phyloP scores from a whole-genome alignment of 2,888 invertebrate genomes.

The Slavum lentiscoides region DNA sequence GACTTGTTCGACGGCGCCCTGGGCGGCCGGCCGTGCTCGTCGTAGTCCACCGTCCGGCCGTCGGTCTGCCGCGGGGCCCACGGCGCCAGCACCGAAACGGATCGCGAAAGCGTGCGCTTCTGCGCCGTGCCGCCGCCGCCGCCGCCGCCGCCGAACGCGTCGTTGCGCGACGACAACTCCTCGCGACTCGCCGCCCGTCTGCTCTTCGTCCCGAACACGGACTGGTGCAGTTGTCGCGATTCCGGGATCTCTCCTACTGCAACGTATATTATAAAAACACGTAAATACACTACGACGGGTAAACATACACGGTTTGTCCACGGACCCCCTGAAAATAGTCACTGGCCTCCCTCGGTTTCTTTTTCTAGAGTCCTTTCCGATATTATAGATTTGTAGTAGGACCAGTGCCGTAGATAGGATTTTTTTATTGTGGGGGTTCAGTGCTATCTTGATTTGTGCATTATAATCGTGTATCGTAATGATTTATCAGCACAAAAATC shows the following conservation, averaged over 20 bases:
- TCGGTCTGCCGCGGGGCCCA: slow-evolving; percentile 80
- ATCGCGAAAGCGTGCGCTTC: slow-evolving; percentile 73
- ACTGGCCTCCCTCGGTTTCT: no score
- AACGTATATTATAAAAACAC: no score
- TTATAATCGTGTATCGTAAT: no score
- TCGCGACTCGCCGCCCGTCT: slow-evolving; percentile 73
- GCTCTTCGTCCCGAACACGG: slow-evolving; percentile 63
- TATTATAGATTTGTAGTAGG: no score
- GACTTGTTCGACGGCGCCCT: slow-evolving; percentile 43
- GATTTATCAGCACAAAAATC: no score
- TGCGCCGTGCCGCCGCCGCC: slow-evolving; percentile 60
- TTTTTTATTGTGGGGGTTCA: no score
- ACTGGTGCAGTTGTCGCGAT: slow-evolving; percentile 63
- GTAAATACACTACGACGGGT: no score
- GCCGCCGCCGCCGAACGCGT: slow-evolving; percentile 60
- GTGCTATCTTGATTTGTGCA: no score
- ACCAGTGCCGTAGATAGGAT: no score
- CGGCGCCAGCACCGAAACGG: slow-evolving; percentile 81
- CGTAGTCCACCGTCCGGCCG: slow-evolving; percentile 59
- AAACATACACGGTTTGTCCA: no score
- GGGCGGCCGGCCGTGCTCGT: slow-evolving; percentile 54
- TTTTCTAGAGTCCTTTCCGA: no score
- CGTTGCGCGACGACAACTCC: slow-evolving; percentile 71
- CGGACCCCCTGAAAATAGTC: no score
- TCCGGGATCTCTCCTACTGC: slow-evolving; percentile 82